Evolutionary conservation across 2,113 vertebrate genomes (phyloP).

Genomic region (Datnioides undecimradiatus): DNA sequence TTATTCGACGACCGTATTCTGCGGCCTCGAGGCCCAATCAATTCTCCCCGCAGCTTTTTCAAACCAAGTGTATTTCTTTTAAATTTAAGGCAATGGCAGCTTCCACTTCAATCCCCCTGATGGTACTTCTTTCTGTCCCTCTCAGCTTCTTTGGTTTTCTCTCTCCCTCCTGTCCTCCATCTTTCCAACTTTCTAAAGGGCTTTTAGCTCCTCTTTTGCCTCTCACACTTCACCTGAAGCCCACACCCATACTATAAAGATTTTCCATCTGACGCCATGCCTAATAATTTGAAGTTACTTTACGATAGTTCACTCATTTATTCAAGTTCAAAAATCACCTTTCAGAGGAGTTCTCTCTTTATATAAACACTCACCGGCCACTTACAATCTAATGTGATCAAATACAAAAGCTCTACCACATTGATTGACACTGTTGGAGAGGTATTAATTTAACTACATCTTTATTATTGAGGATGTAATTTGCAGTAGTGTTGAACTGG

Average conservation of each 20-base stretch:
- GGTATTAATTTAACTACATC: too few species aligned
- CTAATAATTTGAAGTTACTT: background rate
- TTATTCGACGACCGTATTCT: constrained; percentile 27
- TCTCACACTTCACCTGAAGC: constrained; percentile 10
- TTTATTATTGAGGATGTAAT: too few species aligned
- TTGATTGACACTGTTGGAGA: too few species aligned
- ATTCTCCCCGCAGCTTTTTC: constrained; percentile 20
- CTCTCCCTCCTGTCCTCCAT: background rate
- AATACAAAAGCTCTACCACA: too few species aligned
- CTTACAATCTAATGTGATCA: too few species aligned
- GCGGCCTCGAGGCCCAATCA: constrained; percentile 45
- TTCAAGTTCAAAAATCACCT: background rate
- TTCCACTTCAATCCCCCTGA: constrained; percentile 24
- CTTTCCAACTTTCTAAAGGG: background rate
- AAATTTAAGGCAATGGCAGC: constrained; percentile 20
- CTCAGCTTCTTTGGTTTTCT: background rate
- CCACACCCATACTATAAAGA: background rate
- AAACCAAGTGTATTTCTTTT: constrained; percentile 33
- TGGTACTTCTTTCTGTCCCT: background rate
- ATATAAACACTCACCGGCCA: too few species aligned
- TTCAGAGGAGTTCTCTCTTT: background rate
- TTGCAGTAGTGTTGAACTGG: too few species aligned
- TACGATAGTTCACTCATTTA: background rate
- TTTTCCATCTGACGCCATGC: background rate
- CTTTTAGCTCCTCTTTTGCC: background rate